Conservation (phyloP, 2,888 invertebrate species). For the Odontothrips loti region DNA sequence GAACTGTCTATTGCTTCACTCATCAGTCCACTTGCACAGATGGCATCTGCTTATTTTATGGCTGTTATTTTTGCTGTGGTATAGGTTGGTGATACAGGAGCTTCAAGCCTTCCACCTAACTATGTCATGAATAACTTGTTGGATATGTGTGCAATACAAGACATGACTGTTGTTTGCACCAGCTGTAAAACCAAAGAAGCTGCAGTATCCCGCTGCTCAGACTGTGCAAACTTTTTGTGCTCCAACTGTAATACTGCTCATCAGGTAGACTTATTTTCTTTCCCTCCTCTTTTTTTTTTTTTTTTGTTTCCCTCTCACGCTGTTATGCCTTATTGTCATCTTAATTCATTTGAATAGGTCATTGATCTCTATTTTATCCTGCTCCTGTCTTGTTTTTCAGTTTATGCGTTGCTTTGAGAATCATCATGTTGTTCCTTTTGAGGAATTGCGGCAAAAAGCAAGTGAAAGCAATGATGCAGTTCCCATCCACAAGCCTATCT, state of each 20-base stretch:
- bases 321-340: background rate
- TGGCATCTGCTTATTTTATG: no score
- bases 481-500: constrained; percentile 83
- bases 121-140: constrained; percentile 80
- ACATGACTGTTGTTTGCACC: constrained; percentile 69
- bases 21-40: no score
- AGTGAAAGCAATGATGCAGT: constrained; percentile 61
- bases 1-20: no score
- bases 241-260: constrained; percentile 93
- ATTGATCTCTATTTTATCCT: no score
- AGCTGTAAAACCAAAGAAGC: constrained; percentile 94
- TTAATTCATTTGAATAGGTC: background rate
- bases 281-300: constrained; percentile 27
- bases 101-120: constrained; percentile 76
- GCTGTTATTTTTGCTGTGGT: constrained; percentile 27
- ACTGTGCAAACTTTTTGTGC: constrained; percentile 91
- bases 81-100: constrained; percentile 69
- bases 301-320: constrained; percentile 13
- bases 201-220: constrained; percentile 89
- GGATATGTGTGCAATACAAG: constrained; percentile 74
- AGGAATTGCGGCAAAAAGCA: constrained; percentile 66
- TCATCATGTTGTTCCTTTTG: constrained; percentile 84
- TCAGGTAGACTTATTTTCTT: constrained; percentile 49
- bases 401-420: constrained; percentile 97
- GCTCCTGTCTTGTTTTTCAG: constrained; percentile 35